Percentiles rank a stretch among this genome's conserved stretches.
phyloP scores from a whole-genome alignment of 2,797 vertebrate species.

The Carapus acus region DNA sequence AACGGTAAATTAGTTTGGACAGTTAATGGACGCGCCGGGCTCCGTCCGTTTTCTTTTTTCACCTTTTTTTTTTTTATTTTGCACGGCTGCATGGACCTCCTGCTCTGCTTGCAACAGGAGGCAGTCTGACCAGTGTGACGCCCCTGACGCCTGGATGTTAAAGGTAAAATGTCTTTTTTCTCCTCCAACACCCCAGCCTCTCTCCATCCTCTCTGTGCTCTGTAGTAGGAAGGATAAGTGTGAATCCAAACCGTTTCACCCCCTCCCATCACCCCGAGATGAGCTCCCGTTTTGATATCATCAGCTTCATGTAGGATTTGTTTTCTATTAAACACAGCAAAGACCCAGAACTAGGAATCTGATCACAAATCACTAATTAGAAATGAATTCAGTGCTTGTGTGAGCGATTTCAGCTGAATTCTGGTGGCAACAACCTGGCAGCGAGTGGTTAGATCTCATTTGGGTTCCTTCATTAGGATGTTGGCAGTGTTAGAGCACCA shows the following conservation, averaged over 20 bases:
- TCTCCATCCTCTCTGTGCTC: slow-evolving; percentile 30
- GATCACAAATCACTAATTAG: not conserved
- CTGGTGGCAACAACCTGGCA: slow-evolving; percentile 17
- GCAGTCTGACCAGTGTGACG: slow-evolving; percentile 34
- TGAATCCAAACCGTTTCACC: slow-evolving; percentile 38
- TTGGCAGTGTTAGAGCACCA: no score
- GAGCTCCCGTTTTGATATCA: slow-evolving; percentile 22
- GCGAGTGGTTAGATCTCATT: slow-evolving; percentile 19
- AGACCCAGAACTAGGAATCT: not conserved
- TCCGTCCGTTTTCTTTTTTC: no score
- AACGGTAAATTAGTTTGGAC: slow-evolving; percentile 33
- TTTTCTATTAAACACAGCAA: not conserved
- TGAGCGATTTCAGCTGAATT: slow-evolving; percentile 14
- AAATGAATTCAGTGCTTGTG: slow-evolving; percentile 11
- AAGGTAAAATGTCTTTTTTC: slow-evolving; percentile 58
- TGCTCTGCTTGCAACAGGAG: slow-evolving; percentile 40
- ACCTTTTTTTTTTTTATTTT: slow-evolving; percentile 19
- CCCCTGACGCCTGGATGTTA: slow-evolving; percentile 45
- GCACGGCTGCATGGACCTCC: slow-evolving; percentile 33
- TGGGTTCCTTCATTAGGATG: slow-evolving; percentile 13
- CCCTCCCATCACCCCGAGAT: slow-evolving; percentile 27
- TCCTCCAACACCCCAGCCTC: slow-evolving; percentile 32
- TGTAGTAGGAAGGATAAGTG: slow-evolving; percentile 34
- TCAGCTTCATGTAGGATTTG: slow-evolving; percentile 9
- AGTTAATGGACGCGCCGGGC: slow-evolving; percentile 55